Conservation (phyloP, 2,797 vertebrate genomes). For the Chromobotia macracanthus region DNA sequence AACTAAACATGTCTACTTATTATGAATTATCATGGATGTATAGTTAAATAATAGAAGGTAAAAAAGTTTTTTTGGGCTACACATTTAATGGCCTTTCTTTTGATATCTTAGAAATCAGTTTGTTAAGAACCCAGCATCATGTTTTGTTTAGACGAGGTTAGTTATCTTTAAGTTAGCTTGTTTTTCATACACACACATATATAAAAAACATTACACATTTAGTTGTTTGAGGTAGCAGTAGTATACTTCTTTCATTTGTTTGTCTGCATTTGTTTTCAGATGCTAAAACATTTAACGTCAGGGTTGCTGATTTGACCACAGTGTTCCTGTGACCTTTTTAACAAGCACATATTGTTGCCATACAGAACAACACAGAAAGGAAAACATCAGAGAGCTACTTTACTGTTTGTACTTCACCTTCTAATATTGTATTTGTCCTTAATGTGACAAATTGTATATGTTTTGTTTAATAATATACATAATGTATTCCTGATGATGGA, state of each 20-base stretch:
- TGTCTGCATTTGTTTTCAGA: constrained; percentile 1
- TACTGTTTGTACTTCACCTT: background rate
- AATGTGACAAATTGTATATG: background rate
- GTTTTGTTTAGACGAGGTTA: no score
- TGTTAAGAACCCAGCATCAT: background rate
- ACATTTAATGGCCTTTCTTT: background rate
- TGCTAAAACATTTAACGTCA: constrained; percentile 45
- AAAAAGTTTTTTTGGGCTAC: no score
- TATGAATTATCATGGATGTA: background rate
- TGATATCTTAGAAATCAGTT: background rate
- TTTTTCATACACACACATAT: background rate
- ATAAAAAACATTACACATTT: background rate
- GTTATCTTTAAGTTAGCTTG: background rate
- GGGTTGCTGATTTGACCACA: constrained; percentile 49
- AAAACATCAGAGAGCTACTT: background rate
- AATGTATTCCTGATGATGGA: background rate
- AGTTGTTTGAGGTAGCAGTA: constrained; percentile 8
- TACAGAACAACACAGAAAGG: background rate
- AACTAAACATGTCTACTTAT: background rate
- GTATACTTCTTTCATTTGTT: constrained; percentile 8
- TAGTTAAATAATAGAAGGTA: background rate
- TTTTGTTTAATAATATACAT: background rate
- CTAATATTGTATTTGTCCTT: background rate
- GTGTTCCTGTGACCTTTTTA: constrained; percentile 59
- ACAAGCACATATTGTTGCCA: constrained; percentile 32